Base-by-base conservation (phyloP, 2,888 invertebrate genomes). In the Campoletis raptor region DNA sequence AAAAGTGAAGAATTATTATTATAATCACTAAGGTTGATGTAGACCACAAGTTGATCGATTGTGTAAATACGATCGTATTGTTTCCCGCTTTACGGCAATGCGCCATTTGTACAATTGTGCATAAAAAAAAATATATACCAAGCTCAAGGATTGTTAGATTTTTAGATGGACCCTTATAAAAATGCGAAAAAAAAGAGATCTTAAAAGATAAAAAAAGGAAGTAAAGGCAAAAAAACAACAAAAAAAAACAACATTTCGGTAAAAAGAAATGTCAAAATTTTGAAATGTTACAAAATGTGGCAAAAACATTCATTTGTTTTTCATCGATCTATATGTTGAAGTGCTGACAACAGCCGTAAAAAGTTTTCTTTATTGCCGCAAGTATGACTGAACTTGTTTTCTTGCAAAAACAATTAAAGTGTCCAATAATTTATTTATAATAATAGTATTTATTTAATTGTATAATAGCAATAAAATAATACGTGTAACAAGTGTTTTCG, bases 381-480 rank as follows among this genome's bases (percentile, higher is more conserved):
- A 73, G 10, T 21, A 88, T 90, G 90, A 73, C 85, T 83, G 80
- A 87, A 85, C 88, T 88, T 81, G 88, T 85, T 87, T 81, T 85
- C 64, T 79, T 24, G 57, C 57, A 57, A 24, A 57, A 45, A 61
- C 37, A 48, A 89, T 85, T 89, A 89, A 87, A 87, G 89, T 90
- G 90, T 87, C 91, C 85, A 85, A 88, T 81, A 54, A 61, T 81
- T 77, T 78, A 81, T 92, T 93, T 90, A 86, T 37, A 52, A 37
- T 8, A 88, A 90, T 91, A 90, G 92, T 92, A 93, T 93, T 93
- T 91, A 92, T 92, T 92, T 90, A 91, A 93, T 88, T 93, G 91
- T 92, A 92, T 88, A 79, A 90, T 92, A 92, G 91, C 92, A 92
- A 92, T 92, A 52, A 67, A 73, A 78, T 30, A 61, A 61, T 61